Conservation (phyloP, 2,797 vertebrate genomes). For the Malurus leucopterus region DNA sequence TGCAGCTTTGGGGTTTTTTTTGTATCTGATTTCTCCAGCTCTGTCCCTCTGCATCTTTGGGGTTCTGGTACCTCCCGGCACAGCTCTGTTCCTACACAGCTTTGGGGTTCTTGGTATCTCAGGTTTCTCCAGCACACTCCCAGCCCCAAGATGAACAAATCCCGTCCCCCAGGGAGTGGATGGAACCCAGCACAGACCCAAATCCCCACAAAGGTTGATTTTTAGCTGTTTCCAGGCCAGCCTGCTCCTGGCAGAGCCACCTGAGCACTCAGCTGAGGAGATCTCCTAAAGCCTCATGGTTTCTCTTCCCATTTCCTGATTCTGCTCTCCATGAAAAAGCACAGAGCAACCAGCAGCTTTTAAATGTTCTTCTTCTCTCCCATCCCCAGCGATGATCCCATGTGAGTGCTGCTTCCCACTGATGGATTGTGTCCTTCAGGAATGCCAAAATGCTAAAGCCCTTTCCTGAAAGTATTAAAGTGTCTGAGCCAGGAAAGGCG, state of each 20-base stretch:
- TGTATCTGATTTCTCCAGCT: no score
- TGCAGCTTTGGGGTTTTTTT: no score
- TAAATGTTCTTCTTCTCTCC: neutral
- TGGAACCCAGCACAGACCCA: fast-evolving
- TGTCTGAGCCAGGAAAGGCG: neutral
- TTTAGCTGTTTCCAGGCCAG: neutral
- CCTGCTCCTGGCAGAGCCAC: neutral
- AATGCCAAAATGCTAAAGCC: neutral
- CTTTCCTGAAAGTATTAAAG: neutral
- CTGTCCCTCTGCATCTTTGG: no score
- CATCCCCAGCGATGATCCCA: neutral
- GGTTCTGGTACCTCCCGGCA: no score
- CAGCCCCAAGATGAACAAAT: fast-evolving
- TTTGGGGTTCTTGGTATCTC: neutral
- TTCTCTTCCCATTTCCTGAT: neutral
- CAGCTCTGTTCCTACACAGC: no score
- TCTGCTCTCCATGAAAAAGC: neutral
- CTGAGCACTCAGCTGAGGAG: neutral
- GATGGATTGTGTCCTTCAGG: neutral
- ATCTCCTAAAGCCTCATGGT: neutral
- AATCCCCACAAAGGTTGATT: neutral
- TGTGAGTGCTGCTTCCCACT: neutral
- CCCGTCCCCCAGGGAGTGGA: fast-evolving
- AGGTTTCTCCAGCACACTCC: neutral
- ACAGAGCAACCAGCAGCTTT: neutral